phyloP scores from a whole-genome alignment of 2,888 invertebrate species.

The Stictocephala bisonia region DNA sequence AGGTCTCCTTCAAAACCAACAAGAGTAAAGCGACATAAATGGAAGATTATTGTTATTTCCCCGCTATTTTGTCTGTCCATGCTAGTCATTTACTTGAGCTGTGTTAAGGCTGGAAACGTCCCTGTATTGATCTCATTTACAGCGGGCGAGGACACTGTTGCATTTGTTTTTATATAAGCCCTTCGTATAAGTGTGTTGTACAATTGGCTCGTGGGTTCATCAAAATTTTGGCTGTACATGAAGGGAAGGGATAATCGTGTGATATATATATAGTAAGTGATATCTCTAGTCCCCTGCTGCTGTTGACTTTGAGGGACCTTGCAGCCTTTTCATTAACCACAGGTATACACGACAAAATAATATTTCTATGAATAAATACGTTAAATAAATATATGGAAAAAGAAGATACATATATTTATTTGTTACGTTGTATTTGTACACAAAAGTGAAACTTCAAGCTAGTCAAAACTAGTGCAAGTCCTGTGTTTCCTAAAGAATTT shows the following conservation, averaged over 20 bases:
- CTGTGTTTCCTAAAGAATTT: conserved; percentile 51
- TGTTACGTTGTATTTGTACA: conserved; percentile 14
- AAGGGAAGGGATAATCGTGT: conserved; percentile 22
- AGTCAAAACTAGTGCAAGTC: conserved; percentile 55
- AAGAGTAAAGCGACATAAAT: conserved; percentile 69
- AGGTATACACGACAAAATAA: conserved; percentile 1
- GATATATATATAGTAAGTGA: conserved; percentile 32
- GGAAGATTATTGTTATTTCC: conserved; percentile 32
- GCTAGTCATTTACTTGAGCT: conserved; percentile 53
- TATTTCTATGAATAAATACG: conserved; percentile 10
- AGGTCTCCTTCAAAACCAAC: conserved; percentile 97
- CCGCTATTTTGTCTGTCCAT: conserved; percentile 49
- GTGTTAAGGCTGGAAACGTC: conserved; percentile 53
- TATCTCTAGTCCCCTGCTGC: conserved; percentile 29
- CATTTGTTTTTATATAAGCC: conserved; percentile 38
- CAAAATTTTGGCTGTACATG: conserved; percentile 19
- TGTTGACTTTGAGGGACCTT: conserved; percentile 24
- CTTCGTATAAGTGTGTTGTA: conserved; percentile 8
- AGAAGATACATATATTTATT: conserved; percentile 38
- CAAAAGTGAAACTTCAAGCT: conserved; percentile 46
- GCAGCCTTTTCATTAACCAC: conserved; percentile 35
- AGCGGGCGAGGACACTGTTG: conserved; percentile 21
- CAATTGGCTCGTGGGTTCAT: conserved; percentile 6
- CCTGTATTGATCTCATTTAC: conserved; percentile 54
- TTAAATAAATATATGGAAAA: conserved; percentile 35